Evolutionary conservation across 2,888 invertebrate species (phyloP), one percentile per base, ranked within the genome.

Genomic region (Spodoptera exigua): DNA sequence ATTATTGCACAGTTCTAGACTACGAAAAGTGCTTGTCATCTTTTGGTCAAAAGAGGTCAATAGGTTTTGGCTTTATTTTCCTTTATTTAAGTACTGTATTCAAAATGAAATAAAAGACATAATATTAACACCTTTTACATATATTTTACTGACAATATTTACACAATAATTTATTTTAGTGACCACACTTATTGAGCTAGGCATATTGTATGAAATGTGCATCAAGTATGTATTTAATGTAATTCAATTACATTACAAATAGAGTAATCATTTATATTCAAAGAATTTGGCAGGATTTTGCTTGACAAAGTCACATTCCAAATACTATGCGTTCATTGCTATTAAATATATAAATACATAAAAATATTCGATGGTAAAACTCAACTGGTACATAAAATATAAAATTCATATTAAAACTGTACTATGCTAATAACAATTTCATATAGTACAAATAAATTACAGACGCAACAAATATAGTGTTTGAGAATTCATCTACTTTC

Each of bases 161-260:
- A 94, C 94, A 94, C 87, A 91, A 89, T 90, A 86, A 85, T 88
- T 91, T 89, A 85, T 87, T 91, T 89, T 85, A 90, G 93, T 94
- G 93, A 92, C 92, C 91, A 92, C 92, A 93, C 92, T 93, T 93
- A 93, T 90, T 92, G 92, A 93, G 92, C 93, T 94, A 94, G 89
- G 89, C 90, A 82, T 92, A 90, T 88, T 85, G 89, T 92, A 91
- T 89, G 92, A 93, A 93, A 91, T 90, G 94, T 93, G 93, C 94
- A 92, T 89, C 84, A 89, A 90, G 84, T 88, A 83, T 83, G 83
- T 87, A 83, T 83, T 27, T 72, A 84, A 89, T 92, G 91, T 92
- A 92, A 93, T 93, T 83, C 83, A 83, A 92, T 92, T 93, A 93
- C 91, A 89, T 91, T 88, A 87, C 82, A 87, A 84, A 83, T 87